A percentile compares a stretch with the other conserved stretches of the same genome.
Evolutionary conservation across 2,888 invertebrate species (phyloP).

Genomic region (Lobophora halterata): DNA sequence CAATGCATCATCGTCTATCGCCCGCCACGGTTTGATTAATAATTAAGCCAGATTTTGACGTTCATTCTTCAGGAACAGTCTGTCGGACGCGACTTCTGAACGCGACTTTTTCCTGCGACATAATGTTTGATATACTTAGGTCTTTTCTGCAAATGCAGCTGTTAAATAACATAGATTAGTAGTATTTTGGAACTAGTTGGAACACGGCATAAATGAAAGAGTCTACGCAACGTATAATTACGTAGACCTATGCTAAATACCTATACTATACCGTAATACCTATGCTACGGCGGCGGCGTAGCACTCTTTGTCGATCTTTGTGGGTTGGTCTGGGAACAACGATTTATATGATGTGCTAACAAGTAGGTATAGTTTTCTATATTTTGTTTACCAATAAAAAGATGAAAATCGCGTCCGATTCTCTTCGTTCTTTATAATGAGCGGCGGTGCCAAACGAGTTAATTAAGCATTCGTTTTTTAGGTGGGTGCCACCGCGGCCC

Average conservation of each 20-base stretch:
- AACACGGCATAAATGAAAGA: too few species aligned
- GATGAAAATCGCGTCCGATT: slow-evolving; percentile 12
- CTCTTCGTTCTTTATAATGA: slow-evolving; percentile 61
- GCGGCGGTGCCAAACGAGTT: slow-evolving; percentile 80
- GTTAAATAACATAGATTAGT: too few species aligned
- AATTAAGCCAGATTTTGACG: slow-evolving; percentile 33
- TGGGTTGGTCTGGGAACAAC: too few species aligned
- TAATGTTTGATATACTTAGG: too few species aligned
- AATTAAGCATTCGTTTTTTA: slow-evolving; percentile 78
- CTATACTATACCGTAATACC: too few species aligned
- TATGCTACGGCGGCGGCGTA: too few species aligned
- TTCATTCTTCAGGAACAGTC: slow-evolving; percentile 13
- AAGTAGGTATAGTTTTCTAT: slow-evolving; percentile 2
- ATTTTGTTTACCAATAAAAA: neutral
- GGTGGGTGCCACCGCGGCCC: slow-evolving; percentile 56
- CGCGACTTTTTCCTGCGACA: neutral
- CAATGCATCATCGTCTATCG: slow-evolving; percentile 79
- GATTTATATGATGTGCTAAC: too few species aligned
- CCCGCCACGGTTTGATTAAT: slow-evolving; percentile 78
- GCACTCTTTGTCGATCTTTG: too few species aligned
- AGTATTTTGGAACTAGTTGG: too few species aligned
- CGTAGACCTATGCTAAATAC: too few species aligned
- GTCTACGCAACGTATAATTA: too few species aligned
- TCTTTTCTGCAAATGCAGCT: too few species aligned
- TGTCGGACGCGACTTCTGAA: slow-evolving; percentile 13